Evolutionary conservation across 2,888 invertebrate genomes (phyloP).

Genomic region (Acanthosepion pharaonis): DNA sequence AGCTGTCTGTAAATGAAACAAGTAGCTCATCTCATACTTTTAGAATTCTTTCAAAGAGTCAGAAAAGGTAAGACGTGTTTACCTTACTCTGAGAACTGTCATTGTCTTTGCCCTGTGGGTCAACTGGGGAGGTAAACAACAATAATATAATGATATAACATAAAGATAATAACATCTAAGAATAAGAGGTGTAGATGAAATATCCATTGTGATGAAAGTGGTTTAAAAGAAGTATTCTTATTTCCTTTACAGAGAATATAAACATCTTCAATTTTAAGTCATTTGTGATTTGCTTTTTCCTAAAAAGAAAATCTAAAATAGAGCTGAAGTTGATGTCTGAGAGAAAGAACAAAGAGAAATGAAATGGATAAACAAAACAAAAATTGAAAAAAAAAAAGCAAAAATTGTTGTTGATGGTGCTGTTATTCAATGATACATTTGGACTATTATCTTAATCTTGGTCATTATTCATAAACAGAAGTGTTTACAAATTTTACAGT

Average conservation of each 20-base stretch:
- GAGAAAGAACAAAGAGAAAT: too few relatives aligned
- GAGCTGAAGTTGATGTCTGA: neutral
- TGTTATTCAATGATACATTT: neutral
- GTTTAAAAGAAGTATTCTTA: too few relatives aligned
- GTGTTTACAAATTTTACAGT: neutral
- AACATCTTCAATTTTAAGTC: neutral
- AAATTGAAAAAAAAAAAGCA: neutral
- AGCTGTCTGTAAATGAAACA: slow-evolving; percentile 36
- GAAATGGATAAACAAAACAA: neutral
- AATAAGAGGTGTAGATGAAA: too few relatives aligned
- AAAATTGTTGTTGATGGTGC: neutral
- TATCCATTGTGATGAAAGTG: too few relatives aligned
- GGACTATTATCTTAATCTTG: neutral
- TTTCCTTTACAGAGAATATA: neutral
- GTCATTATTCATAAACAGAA: neutral
- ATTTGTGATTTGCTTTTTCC: neutral
- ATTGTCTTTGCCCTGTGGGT: neutral
- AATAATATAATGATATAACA: neutral
- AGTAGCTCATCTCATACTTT: neutral
- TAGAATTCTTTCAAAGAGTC: neutral
- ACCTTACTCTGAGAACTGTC: neutral
- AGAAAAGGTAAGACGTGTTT: neutral
- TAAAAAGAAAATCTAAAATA: neutral
- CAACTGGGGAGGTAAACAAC: neutral
- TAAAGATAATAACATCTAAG: too few relatives aligned